phyloP scores from a whole-genome alignment of 1,140 invertebrate species.

The Sinella curviseta region DNA sequence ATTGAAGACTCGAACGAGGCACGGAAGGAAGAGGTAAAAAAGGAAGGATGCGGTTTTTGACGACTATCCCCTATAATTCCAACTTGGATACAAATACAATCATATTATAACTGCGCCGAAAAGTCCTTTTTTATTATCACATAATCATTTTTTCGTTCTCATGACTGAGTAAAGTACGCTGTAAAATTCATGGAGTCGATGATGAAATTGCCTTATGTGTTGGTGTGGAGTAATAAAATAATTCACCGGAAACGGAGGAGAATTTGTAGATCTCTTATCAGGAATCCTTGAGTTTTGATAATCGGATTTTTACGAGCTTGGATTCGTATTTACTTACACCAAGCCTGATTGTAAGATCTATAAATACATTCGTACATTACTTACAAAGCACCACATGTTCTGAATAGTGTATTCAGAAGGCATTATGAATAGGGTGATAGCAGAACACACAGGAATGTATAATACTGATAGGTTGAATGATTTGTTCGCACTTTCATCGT shows the following conservation, averaged over 20 bases:
- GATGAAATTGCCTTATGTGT: too few relatives aligned
- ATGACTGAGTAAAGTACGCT: background rate
- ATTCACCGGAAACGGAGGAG: background rate
- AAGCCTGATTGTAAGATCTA: background rate
- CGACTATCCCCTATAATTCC: background rate
- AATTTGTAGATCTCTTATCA: background rate
- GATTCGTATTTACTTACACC: background rate
- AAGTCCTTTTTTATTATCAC: background rate
- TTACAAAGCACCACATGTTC: background rate
- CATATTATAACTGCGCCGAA: background rate
- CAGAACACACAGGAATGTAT: too few relatives aligned
- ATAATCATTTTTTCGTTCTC: background rate
- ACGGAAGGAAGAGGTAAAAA: background rate
- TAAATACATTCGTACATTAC: too few relatives aligned
- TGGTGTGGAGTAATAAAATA: too few relatives aligned
- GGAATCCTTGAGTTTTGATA: background rate
- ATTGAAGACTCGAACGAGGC: background rate
- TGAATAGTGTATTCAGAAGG: too few relatives aligned
- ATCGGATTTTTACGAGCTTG: background rate
- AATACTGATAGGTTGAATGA: too few relatives aligned
- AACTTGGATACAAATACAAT: background rate
- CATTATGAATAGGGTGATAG: too few relatives aligned
- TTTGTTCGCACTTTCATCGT: background rate
- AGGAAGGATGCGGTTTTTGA: background rate
- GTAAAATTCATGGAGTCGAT: too few relatives aligned